phyloP scores from a whole-genome alignment of 2,888 invertebrate genomes.

The Nemurella pictetii region DNA sequence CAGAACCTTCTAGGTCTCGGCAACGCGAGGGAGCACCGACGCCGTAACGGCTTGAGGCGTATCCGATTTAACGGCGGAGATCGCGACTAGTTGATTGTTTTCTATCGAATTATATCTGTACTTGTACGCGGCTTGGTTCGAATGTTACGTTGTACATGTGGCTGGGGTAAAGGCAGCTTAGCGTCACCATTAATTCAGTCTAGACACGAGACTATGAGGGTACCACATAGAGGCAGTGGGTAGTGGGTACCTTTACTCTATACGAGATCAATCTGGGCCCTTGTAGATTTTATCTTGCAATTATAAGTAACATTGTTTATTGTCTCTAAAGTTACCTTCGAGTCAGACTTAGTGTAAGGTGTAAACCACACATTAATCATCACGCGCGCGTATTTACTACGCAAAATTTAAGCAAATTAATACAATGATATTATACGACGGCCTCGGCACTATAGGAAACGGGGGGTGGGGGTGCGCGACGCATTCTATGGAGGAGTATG shows the following conservation, averaged over 20 bases:
- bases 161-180: neutral
- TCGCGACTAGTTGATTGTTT: neutral
- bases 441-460: neutral
- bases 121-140: no score
- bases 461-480: no score
- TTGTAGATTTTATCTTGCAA: neutral
- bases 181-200: neutral
- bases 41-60: neutral
- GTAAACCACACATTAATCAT: neutral
- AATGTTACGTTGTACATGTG: neutral
- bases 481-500: no score
- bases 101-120: neutral
- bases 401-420: neutral
- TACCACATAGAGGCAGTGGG: neutral
- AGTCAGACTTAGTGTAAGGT: neutral
- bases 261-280: neutral
- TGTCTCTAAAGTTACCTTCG: neutral
- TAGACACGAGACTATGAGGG: neutral
- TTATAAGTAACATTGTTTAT: neutral
- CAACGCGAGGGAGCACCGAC: neutral
- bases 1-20: neutral
- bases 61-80: neutral
- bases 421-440: neutral
- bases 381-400: neutral
- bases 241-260: neutral